phyloP scores from a whole-genome alignment of 2,113 vertebrate species.

The Raja brachyura region DNA sequence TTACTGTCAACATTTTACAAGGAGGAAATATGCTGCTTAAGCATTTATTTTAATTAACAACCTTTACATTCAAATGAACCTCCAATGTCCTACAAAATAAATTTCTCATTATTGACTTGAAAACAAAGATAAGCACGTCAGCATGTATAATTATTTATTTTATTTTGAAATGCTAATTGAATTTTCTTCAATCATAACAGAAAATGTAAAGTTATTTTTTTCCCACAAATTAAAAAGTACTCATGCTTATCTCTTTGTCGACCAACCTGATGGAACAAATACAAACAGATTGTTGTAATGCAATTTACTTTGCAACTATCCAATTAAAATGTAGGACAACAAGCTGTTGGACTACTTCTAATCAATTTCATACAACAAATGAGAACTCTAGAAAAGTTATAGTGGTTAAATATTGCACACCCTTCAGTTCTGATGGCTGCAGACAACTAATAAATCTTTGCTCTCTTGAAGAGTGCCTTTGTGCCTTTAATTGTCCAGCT shows the following conservation, averaged over 20 bases:
- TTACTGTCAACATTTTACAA: slow-evolving; percentile 7
- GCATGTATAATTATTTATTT: not conserved
- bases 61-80: not conserved
- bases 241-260: not conserved
- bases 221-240: not conserved
- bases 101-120: not conserved
- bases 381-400: not conserved
- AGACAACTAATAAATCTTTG: slow-evolving; percentile 3
- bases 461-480: slow-evolving; percentile 33
- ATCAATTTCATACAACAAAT: not conserved
- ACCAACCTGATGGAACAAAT: not conserved
- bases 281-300: not conserved
- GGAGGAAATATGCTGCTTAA: not conserved
- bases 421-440: not conserved
- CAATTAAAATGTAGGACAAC: slow-evolving; percentile 6
- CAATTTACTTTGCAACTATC: not conserved
- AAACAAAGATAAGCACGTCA: not conserved
- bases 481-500: not conserved
- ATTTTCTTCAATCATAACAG: slow-evolving; percentile 12
- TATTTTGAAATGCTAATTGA: not conserved
- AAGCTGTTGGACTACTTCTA: not conserved
- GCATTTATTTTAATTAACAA: not conserved
- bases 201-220: not conserved
- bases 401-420: not conserved
- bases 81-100: not conserved